phyloP scores from a whole-genome alignment of 2,113 vertebrate species.

The Anhinga rufa region DNA sequence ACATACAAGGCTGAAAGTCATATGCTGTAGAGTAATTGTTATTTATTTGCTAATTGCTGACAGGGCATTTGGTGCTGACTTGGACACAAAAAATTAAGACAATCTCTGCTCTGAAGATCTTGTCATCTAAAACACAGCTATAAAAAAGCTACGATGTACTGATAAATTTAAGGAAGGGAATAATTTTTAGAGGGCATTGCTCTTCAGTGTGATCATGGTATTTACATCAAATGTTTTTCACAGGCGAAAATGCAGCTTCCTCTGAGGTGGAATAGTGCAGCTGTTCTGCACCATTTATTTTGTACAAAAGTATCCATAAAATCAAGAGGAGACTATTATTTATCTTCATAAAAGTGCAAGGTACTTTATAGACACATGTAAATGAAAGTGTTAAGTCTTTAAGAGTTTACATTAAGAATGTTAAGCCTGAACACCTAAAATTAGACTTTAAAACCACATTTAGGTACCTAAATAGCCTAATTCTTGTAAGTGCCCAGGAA shows the following conservation, averaged over 20 bases:
- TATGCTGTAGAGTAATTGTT: neutral
- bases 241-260: conserved; percentile 6
- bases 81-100: neutral
- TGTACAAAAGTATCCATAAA: neutral
- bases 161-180: neutral
- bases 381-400: neutral
- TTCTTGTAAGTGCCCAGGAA: neutral
- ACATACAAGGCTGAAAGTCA: neutral
- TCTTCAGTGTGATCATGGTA: neutral
- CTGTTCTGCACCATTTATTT: conserved; percentile 14
- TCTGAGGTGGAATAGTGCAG: conserved; percentile 42
- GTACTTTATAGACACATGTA: neutral
- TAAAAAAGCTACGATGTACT: neutral
- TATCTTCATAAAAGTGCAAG: neutral
- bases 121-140: neutral
- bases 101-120: neutral
- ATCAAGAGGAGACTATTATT: neutral
- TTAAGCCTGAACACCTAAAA: neutral
- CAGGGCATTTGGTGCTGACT: neutral
- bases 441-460: neutral
- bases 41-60: conserved; percentile 11
- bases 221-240: neutral
- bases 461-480: neutral
- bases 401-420: neutral
- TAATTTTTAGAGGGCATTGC: neutral